phyloP scores from a whole-genome alignment of 2,113 vertebrate species.

The Channa argus region DNA sequence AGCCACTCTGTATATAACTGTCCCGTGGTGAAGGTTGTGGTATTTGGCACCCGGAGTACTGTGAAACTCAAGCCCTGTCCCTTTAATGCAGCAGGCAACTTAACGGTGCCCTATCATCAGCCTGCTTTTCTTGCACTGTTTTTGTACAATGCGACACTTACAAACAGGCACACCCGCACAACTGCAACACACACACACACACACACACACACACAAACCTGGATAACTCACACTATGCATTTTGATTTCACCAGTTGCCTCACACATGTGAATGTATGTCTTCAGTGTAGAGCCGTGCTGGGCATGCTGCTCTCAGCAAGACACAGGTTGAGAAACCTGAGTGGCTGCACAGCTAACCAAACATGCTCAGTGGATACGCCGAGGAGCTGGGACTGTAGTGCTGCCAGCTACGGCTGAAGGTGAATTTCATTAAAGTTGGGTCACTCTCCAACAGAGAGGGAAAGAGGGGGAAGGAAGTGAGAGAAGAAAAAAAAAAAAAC shows the following conservation, averaged over 20 bases:
- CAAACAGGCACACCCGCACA: constrained; percentile 45
- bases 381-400: constrained; percentile 32
- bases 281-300: neutral
- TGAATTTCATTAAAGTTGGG: constrained; percentile 62
- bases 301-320: constrained; percentile 30
- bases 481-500: neutral
- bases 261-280: constrained; percentile 6
- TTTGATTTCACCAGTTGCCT: constrained; percentile 25
- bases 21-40: constrained; percentile 70
- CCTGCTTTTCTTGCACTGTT: constrained; percentile 55
- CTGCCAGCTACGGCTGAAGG: constrained; percentile 50
- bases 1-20: constrained; percentile 70
- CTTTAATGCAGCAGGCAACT: constrained; percentile 74
- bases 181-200: constrained; percentile 62
- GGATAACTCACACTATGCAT: constrained; percentile 36
- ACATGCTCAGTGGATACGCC: constrained; percentile 46
- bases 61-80: constrained; percentile 69
- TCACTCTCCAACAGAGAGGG: constrained; percentile 42
- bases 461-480: constrained; percentile 6
- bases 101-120: constrained; percentile 73
- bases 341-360: constrained; percentile 63
- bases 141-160: constrained; percentile 72
- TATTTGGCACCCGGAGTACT: constrained; percentile 63
- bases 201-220: constrained; percentile 35
- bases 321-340: constrained; percentile 53